These are phyloP conservation scores for Agelastica alni DNA, from an alignment of 2,888 invertebrate species.

Conservation along the genomic window DNA sequence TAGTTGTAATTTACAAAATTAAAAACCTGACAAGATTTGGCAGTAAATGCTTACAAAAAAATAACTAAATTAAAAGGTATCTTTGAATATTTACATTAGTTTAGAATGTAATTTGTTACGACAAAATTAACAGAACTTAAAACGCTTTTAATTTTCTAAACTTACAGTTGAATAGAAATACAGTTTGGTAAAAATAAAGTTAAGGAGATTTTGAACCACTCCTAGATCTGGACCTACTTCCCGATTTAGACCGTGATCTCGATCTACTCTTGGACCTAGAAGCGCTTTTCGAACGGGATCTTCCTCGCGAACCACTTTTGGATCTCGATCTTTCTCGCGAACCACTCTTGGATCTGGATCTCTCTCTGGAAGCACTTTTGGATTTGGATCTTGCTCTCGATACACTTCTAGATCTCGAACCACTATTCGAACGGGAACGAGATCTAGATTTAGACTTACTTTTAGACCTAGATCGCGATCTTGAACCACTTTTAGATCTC, in stretches of 20 bases:
- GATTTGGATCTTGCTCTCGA: constrained; percentile 51
- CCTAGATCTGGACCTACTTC: constrained; percentile 30
- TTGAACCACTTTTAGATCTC: constrained; percentile 30
- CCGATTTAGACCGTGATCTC: constrained; percentile 46
- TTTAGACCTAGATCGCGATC: constrained; percentile 50
- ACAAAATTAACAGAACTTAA: no score
- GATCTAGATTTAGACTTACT: constrained; percentile 51
- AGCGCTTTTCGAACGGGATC: constrained; percentile 45
- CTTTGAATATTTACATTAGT: no score
- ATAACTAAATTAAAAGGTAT: no score
- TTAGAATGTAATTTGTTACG: no score
- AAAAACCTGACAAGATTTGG: no score
- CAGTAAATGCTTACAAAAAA: no score
- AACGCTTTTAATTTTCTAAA: no score
- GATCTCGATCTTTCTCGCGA: constrained; percentile 53
- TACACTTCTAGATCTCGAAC: constrained; percentile 41
- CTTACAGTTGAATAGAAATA: no score
- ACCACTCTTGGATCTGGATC: constrained; percentile 46
- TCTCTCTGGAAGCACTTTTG: constrained; percentile 42
- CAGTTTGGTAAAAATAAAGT: no score
- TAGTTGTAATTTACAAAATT: no score
- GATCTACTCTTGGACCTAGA: constrained; percentile 43
- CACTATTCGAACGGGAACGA: constrained; percentile 44
- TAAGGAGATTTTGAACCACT: constrained; percentile 46
- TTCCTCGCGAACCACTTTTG: constrained; percentile 46